A percentile compares a stretch with the other conserved stretches of the same genome.
Evolutionary conservation across 2,113 vertebrate species (phyloP).

Genomic region (Oncorhynchus keta): DNA sequence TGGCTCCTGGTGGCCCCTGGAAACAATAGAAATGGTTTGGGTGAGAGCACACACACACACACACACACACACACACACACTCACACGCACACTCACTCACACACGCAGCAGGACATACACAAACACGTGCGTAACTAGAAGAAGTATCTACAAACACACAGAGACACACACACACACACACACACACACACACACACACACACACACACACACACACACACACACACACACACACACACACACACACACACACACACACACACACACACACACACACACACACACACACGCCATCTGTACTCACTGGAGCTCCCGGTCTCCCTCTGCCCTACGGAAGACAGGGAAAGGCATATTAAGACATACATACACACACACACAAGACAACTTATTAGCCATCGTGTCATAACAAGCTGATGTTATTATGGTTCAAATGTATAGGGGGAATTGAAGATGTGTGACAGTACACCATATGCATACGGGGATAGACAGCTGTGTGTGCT

Average conservation of each 20-base stretch:
- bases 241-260: not conserved
- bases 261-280: not conserved
- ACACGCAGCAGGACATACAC: constrained; percentile 38
- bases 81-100: not conserved
- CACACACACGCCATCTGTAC: constrained; percentile 52
- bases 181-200: constrained; percentile 2
- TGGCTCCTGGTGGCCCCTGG: constrained; percentile 89
- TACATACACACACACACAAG: constrained; percentile 12
- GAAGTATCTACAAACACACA: not conserved
- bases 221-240: not conserved
- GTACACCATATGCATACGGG: too few species aligned
- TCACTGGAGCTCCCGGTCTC: constrained; percentile 90
- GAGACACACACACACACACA: not conserved
- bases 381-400: too few species aligned
- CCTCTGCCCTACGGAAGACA: constrained; percentile 89
- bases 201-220: not conserved
- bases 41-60: constrained; percentile 12
- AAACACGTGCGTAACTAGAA: constrained; percentile 30
- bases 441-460: not conserved
- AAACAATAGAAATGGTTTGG: constrained; percentile 37
- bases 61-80: not conserved
- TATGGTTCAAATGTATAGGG: too few species aligned
- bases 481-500: too few species aligned
- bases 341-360: constrained; percentile 60
- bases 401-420: too few species aligned